Evolutionary conservation across 2,797 vertebrate species (phyloP), one percentile per base, ranked within the genome.

Genomic region (Merluccius polli): DNA sequence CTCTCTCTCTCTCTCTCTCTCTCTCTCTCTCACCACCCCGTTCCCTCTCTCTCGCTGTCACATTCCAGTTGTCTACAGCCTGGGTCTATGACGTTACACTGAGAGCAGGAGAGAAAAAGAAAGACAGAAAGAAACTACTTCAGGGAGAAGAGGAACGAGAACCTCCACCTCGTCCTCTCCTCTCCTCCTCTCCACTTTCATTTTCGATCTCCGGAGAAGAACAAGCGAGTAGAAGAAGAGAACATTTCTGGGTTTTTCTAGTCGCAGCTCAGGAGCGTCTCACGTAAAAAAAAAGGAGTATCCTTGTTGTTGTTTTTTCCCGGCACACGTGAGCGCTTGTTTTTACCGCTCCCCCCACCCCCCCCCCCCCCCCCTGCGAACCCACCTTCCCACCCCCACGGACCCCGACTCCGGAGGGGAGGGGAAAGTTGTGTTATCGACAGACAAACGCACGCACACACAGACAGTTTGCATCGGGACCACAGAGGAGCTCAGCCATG

Each of bases 61-160:
- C 91, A 75, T 93, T 93, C 92, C 91, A 86, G 89, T 88, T 83
- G 87, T 90, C 86, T 83, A 85, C 88, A 91, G 86, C 87, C 68
- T 59, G 9, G 86, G 78, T 89, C 88, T 88, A n/a, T n/a, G 83
- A 88, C 88, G 82, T 89, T 82, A 82, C 81, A 76, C 84, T 73
- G 83, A 82, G 80, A 32, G 68, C 78, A 44, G 80, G 81, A 83
- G 88, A 85, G 74, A 72, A 74, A 85, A 88, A 81, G 80, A 73
- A 72, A 75, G 69, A 77, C 78, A 41, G 73, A 85, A 32, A 76
- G 52, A 83, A 77, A 79, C 67, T 52, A 75, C 21, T 74, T 79
- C 73, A 30, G 29, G 12, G 32, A 13, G 30, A 16, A 70, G 75
- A 77, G 71, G 73, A 76, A 76, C 73, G 82, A 84, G 70, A 59